Evolutionary conservation across 2,888 invertebrate genomes (phyloP).

Genomic region (Liposcelis brunnea): DNA sequence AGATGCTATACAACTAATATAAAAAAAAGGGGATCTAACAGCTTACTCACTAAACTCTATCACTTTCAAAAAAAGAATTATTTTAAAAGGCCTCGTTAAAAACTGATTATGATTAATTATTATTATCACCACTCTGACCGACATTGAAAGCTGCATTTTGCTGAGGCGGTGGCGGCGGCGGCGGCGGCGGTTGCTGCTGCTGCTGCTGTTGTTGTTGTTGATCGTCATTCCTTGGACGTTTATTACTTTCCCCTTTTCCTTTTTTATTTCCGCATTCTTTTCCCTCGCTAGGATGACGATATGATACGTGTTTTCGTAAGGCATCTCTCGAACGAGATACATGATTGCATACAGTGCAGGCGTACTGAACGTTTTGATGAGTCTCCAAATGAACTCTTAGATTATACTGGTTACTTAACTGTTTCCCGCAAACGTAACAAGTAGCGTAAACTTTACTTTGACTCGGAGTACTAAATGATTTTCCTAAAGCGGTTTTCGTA

Average conservation of each 20-base stretch:
- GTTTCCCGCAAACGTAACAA: conserved; percentile 73
- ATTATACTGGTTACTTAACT: conserved; percentile 79
- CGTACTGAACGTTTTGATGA: conserved; percentile 73
- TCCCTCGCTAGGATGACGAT: conserved; percentile 51
- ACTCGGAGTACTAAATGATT: conserved; percentile 21
- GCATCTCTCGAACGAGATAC: conserved; percentile 78
- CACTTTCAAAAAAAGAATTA: too few species aligned
- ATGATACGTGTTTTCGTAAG: conserved; percentile 73
- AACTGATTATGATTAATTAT: too few species aligned
- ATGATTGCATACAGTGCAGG: conserved; percentile 72
- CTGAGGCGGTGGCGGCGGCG: too few species aligned
- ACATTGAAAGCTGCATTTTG: too few species aligned
- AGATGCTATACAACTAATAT: too few species aligned
- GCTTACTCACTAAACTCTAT: too few species aligned
- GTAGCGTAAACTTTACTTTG: conserved; percentile 43
- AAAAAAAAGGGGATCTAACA: too few species aligned
- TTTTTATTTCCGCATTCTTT: not conserved
- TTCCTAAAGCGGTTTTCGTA: not conserved
- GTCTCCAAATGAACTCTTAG: conserved; percentile 80
- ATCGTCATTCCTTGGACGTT: too few species aligned
- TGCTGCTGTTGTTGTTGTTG: too few species aligned
- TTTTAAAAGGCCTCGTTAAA: too few species aligned
- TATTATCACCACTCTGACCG: too few species aligned
- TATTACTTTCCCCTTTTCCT: not conserved
- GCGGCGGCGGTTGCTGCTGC: too few species aligned